Base-by-base conservation (phyloP, 2,888 invertebrate species). In the Imbricaverruca yamaguchii region DNA sequence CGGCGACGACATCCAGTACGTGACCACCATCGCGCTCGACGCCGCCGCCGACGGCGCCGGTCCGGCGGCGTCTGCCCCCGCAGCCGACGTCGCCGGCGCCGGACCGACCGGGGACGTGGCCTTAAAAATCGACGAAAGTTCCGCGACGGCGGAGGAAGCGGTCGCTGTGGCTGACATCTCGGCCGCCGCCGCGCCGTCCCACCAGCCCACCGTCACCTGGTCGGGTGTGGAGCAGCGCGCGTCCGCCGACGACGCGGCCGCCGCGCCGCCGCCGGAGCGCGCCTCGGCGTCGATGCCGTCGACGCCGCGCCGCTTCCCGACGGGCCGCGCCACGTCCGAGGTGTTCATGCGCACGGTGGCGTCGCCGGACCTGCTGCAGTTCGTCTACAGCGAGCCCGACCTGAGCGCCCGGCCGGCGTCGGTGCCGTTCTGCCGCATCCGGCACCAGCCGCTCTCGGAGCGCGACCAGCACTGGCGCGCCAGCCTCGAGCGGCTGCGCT, bases 351-450 rank as follows among this genome's bases (percentile, higher is more conserved):
- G 74, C 55, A 74, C 74, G 21, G 74, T 55, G 18, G 18, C 53
- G 8, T 23, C 23, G 6, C 53, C 11, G 0, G 74, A 74, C 39
- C 10, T 53, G 1, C 39, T 74, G 15, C 74, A 74, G 74, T 74
- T 74, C 21, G 74, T 74, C 21, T 74, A 74, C 53, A 74, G 74
- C n/a, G 74, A 74, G 74, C 74, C 74, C 8, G 74, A 74, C 55
- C 55, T 74, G 18, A 74, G 74, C 11, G 74, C 21, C 21, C 1
- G 74, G 74, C 53, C 74, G 74, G 8, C 74, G 0, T 74, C 74
- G 6, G 53, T 53, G 4, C 23, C 53, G 74, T 74, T 74, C 74
- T 55, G 53, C 53, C 53, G 74, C 10, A 74, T 74, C 39, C 74
- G 74, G 10, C 74, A 74, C 10, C 53, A 74, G 18, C 74, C 74